Evolutionary conservation across 2,113 vertebrate species (phyloP).

Genomic region (Genyomyrus donnyi): DNA sequence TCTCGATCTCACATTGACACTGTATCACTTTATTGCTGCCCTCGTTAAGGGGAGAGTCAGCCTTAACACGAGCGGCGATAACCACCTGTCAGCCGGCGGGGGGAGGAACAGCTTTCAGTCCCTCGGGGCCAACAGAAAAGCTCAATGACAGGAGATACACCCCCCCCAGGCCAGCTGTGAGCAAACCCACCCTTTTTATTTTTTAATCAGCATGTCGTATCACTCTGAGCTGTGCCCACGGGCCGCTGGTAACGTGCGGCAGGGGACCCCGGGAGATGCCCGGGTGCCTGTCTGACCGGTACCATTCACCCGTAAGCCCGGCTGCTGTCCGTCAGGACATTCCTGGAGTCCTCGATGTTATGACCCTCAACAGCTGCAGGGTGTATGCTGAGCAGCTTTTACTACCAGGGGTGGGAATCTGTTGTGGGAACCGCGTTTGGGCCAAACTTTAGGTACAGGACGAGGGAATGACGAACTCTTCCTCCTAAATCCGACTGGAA

Average conservation of each 20-base stretch:
- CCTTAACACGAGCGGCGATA: neutral
- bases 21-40: neutral
- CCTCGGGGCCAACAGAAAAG: slow-evolving; percentile 23
- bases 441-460: neutral
- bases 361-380: slow-evolving; percentile 42
- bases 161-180: slow-evolving; percentile 42
- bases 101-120: slow-evolving; percentile 13
- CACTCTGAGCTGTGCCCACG: neutral
- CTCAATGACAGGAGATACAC: neutral
- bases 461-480: neutral
- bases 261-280: neutral
- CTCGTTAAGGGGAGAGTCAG: neutral
- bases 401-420: slow-evolving; percentile 29
- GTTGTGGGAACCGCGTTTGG: slow-evolving; percentile 1
- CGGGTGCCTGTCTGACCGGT: neutral
- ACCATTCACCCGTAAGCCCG: neutral
- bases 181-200: slow-evolving; percentile 9
- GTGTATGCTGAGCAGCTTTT: slow-evolving; percentile 31
- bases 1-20: neutral
- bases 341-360: neutral
- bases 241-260: too few relatives aligned
- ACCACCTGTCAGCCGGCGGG: slow-evolving; percentile 32
- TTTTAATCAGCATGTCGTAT: neutral
- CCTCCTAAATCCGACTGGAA: neutral
- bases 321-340: neutral